Percentiles rank a stretch among this genome's conserved stretches.
Evolutionary conservation across 2,113 vertebrate species (phyloP).

Genomic region (Hypocryptadius cinnamomeus): DNA sequence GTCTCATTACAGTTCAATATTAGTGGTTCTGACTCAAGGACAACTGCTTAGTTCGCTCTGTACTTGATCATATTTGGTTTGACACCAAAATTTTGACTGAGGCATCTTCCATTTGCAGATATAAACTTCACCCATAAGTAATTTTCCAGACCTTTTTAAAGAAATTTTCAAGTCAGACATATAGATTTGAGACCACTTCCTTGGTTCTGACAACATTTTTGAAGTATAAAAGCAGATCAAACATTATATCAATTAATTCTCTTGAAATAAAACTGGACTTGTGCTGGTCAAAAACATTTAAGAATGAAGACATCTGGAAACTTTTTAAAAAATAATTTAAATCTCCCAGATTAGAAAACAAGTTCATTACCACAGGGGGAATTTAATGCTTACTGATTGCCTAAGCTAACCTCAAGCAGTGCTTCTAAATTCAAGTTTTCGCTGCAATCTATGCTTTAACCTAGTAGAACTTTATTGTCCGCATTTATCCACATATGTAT

Average conservation of each 20-base stretch:
- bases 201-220: neutral
- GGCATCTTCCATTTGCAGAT: neutral
- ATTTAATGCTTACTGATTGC: neutral
- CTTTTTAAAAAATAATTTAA: neutral
- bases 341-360: neutral
- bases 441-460: neutral
- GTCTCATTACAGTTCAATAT: neutral
- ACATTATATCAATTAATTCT: neutral
- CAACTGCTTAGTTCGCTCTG: neutral
- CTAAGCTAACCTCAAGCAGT: neutral
- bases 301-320: neutral
- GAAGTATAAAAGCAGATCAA: neutral
- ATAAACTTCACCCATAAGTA: neutral
- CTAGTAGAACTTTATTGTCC: neutral
- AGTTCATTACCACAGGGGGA: neutral
- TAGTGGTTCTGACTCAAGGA: neutral
- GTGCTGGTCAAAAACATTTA: neutral
- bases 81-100: neutral
- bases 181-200: neutral
- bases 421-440: neutral
- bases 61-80: neutral
- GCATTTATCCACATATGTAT: neutral
- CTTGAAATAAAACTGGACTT: neutral
- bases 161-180: neutral
- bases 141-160: neutral